Conservation (phyloP, 2,888 invertebrate genomes). For the Spilarctia lutea region DNA sequence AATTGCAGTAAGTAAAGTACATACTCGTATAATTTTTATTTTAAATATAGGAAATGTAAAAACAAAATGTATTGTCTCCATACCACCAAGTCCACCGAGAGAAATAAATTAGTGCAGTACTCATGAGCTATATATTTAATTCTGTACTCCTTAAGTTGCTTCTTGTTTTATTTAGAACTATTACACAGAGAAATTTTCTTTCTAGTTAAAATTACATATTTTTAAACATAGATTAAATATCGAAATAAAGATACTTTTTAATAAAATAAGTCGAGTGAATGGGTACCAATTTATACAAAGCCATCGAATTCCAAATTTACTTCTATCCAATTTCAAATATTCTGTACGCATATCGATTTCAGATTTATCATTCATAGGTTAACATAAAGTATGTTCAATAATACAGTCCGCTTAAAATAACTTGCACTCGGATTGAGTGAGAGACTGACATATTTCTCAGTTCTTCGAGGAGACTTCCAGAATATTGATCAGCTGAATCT, state of each 20-base stretch:
- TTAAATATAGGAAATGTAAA: constrained; percentile 11
- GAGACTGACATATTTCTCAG: constrained; percentile 83
- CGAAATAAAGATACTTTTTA: neutral
- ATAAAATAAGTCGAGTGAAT: neutral
- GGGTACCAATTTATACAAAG: neutral
- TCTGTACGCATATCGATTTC: constrained; percentile 50
- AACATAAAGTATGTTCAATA: constrained; percentile 51
- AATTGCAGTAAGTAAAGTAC: neutral
- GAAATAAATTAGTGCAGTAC: constrained; percentile 20
- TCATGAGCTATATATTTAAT: constrained; percentile 19
- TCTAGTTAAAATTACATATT: neutral
- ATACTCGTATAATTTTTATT: constrained; percentile 3
- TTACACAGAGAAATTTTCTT: neutral
- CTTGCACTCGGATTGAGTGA: constrained; percentile 75
- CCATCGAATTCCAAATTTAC: constrained; percentile 47
- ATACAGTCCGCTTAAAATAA: constrained; percentile 66
- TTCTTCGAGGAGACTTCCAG: constrained; percentile 79
- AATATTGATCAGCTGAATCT: constrained; percentile 85
- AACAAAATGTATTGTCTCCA: neutral
- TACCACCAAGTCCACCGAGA: constrained; percentile 7
- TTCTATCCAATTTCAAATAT: constrained; percentile 45
- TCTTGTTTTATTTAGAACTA: constrained; percentile 5
- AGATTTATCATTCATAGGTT: constrained; percentile 49
- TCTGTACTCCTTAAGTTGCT: constrained; percentile 13
- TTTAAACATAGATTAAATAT: constrained; percentile 21